Evolutionary conservation across 2,797 vertebrate genomes (phyloP), one percentile per base, ranked within the genome.

Genomic region (Champsocephalus gunnari): DNA sequence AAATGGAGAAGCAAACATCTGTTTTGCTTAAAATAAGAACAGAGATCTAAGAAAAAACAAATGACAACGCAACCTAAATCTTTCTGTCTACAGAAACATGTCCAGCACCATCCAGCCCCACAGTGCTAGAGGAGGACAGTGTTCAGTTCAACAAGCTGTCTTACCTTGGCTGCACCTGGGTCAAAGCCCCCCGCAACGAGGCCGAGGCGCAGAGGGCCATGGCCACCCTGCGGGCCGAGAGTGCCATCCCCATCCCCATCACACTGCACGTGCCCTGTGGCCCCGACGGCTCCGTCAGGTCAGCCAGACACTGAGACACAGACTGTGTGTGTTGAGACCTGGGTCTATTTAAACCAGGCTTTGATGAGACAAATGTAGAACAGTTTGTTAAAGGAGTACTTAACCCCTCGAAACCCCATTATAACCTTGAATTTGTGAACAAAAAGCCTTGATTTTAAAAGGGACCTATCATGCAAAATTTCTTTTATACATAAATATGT

Each of bases 221-320:
- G 98, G 93, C 94, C 73, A 96, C 93, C 51, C 92, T 99, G 92
- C 94, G 95, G 74, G 94, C 94, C 12, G 96, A 96, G 44, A 96
- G 96, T 41, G 94, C 94, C 5, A 85, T 93, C 10, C 96, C 96
- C 43, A 94, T 97, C 75, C 95, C 96, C 60, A 93, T 99, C 80
- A 97, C 94, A 0, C 94, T 99, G 11, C 97, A 99, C 28, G 97
- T 99, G 70, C 98, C 98, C 62, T 98, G 95, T 79, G 89, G 96
- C 65, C 94, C 97, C n/a, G 96, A 99, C 21, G 98, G 98, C 82
- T 98, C 96, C 64, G 98, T 99, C 86, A 96, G 98, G 98, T 99
- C 83, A 94, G 77, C 17, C 34, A 63, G 38, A 61, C 38, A 24
- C 4, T 16, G 8, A 65, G 3, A 41, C 32, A n/a, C 16, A 24